Percentiles rank a stretch among this genome's conserved stretches.
Conservation (phyloP, 2,113 vertebrate genomes). For the Corvus cornix region DNA sequence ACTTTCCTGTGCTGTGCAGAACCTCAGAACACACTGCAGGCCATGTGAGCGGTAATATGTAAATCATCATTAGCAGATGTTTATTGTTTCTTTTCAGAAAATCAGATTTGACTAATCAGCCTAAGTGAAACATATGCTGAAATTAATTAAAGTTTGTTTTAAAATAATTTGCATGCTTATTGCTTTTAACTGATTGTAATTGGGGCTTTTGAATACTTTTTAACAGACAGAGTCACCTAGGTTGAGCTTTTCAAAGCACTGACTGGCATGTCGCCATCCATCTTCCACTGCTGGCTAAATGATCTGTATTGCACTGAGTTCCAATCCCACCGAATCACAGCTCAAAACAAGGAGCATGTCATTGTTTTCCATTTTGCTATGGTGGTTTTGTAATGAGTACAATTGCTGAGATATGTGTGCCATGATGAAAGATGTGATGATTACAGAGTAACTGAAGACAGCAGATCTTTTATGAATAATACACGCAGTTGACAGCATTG, state of each 20-base stretch:
- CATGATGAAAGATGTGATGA: slow-evolving; percentile 19
- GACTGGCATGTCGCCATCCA: neutral
- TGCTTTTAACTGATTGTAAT: slow-evolving; percentile 63
- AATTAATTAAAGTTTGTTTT: slow-evolving; percentile 72
- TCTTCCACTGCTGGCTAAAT: neutral
- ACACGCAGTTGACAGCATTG: neutral
- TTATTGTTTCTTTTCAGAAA: slow-evolving; percentile 69
- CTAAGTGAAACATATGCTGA: slow-evolving; percentile 68
- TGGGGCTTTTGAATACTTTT: slow-evolving; percentile 38
- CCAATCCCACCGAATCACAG: neutral
- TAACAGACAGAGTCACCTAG: slow-evolving; percentile 30
- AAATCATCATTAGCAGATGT: slow-evolving; percentile 69
- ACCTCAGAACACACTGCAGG: slow-evolving; percentile 20
- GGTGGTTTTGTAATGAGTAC: slow-evolving; percentile 1
- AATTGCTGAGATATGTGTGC: slow-evolving; percentile 13
- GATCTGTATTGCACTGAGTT: neutral
- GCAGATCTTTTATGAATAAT: slow-evolving; percentile 4
- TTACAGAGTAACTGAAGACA: slow-evolving; percentile 18
- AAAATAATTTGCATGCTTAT: slow-evolving; percentile 65
- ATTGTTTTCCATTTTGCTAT: neutral
- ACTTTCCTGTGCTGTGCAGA: neutral
- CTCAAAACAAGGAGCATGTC: neutral
- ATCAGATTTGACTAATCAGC: slow-evolving; percentile 63
- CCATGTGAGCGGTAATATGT: slow-evolving; percentile 31
- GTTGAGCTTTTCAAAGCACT: slow-evolving; percentile 12